A percentile compares a stretch with the other conserved stretches of the same genome.
These are phyloP conservation scores for Megastigmus dorsalis DNA, from an alignment of 2,888 invertebrate species.

Conservation along the genomic window DNA sequence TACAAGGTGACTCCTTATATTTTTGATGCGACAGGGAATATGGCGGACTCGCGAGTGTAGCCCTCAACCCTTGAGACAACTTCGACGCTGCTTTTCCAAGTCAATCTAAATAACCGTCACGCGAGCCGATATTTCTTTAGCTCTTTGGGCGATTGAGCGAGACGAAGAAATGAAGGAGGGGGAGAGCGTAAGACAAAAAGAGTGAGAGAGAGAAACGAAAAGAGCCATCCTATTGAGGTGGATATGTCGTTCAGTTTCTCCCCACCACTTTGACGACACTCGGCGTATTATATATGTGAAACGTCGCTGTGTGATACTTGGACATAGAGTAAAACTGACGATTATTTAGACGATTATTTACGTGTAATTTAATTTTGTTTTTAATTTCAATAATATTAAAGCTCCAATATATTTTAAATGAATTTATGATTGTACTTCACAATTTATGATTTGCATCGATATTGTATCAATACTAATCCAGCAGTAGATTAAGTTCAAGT, in stretches of 20 bases:
- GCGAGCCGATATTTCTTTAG: constrained; percentile 36
- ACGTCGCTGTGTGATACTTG: background rate
- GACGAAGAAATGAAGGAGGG: background rate
- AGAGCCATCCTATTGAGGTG: background rate
- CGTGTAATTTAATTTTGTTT: background rate
- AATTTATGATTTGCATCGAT: too few relatives aligned
- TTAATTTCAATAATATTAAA: background rate
- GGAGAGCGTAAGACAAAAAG: too few relatives aligned
- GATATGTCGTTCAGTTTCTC: background rate
- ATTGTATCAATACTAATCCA: too few relatives aligned
- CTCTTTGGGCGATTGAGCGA: background rate
- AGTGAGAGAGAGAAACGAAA: background rate
- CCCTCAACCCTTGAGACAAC: constrained; percentile 19
- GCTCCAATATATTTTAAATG: background rate
- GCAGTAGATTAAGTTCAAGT: too few relatives aligned
- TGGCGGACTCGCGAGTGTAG: background rate
- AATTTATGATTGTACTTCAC: too few relatives aligned
- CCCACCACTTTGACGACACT: background rate
- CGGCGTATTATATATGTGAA: too few relatives aligned
- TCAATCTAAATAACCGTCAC: constrained; percentile 38
- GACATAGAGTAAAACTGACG: background rate
- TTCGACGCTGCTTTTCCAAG: constrained; percentile 26
- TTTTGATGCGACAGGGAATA: constrained; percentile 9
- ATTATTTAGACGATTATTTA: background rate
- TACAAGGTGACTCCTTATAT: background rate